Conservation (phyloP, 2,797 vertebrate genomes). For the Apogon talboti region DNA sequence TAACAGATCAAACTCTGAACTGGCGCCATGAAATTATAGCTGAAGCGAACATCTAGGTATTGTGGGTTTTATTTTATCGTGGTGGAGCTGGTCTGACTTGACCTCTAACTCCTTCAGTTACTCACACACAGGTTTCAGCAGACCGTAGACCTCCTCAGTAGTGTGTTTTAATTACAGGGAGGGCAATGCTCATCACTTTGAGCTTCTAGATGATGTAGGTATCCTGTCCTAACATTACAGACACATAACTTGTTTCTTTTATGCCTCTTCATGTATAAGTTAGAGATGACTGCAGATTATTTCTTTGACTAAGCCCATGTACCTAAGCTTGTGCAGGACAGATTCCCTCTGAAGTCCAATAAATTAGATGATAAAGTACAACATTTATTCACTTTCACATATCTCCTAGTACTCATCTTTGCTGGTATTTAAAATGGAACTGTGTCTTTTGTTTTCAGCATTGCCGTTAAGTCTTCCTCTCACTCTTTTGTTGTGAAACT, state of each 20-base stretch:
- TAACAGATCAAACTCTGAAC: too few species aligned
- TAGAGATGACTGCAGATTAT: neutral
- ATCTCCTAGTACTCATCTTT: too few species aligned
- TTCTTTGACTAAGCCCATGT: neutral
- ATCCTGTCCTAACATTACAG: neutral
- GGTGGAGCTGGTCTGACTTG: too few species aligned
- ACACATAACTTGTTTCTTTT: neutral
- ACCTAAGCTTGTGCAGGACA: neutral
- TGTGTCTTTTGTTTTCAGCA: neutral
- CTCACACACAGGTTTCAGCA: too few species aligned
- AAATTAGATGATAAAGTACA: neutral
- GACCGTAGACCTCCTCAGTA: too few species aligned
- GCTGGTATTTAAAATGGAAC: neutral
- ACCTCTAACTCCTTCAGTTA: too few species aligned
- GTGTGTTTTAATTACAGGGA: too few species aligned
- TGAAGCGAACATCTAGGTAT: too few species aligned
- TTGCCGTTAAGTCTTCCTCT: slow-evolving; percentile 14
- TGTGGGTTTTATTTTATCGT: neutral
- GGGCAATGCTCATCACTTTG: too few species aligned
- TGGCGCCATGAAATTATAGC: too few species aligned
- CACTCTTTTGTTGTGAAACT: slow-evolving; percentile 61
- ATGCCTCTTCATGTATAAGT: neutral
- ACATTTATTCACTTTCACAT: too few species aligned
- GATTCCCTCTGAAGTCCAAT: neutral
- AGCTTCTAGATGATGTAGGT: too few species aligned